Evolutionary conservation across 2,113 vertebrate species (phyloP).

Genomic region (Caranx melampygus): DNA sequence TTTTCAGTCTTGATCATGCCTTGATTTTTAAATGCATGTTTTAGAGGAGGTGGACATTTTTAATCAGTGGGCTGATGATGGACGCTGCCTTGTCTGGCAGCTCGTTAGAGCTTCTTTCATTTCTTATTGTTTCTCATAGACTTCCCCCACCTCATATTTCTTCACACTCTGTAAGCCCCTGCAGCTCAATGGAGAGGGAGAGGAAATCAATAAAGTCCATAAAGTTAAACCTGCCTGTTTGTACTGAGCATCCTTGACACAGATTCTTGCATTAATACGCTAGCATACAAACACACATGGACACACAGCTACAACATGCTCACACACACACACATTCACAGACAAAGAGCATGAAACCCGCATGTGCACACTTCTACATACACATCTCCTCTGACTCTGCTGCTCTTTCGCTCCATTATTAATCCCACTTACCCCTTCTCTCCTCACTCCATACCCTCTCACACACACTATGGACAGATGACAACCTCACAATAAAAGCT

Average conservation of each 20-base stretch:
- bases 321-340: slow-evolving; percentile 16
- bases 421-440: slow-evolving; percentile 55
- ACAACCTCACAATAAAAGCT: slow-evolving; percentile 13
- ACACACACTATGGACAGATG: slow-evolving; percentile 4
- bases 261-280: slow-evolving; percentile 26
- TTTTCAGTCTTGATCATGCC: not conserved
- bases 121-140: slow-evolving; percentile 56
- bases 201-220: slow-evolving; percentile 79
- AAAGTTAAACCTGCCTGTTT: slow-evolving; percentile 55
- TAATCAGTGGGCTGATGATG: slow-evolving; percentile 34
- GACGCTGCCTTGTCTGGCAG: slow-evolving; percentile 14
- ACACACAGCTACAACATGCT: not conserved
- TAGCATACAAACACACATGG: slow-evolving; percentile 17
- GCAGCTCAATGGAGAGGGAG: slow-evolving; percentile 51
- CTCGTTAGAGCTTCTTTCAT: slow-evolving; percentile 40
- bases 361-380: slow-evolving; percentile 1
- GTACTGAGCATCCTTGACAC: slow-evolving; percentile 61
- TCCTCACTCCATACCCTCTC: slow-evolving; percentile 26
- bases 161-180: slow-evolving; percentile 26
- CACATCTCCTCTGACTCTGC: slow-evolving; percentile 17
- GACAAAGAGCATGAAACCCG: slow-evolving; percentile 25
- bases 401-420: slow-evolving; percentile 67
- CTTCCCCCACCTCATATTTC: not conserved
- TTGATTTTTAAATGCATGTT: slow-evolving; percentile 29
- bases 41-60: slow-evolving; percentile 24